A percentile compares a stretch with the other conserved stretches of the same genome.
These are phyloP conservation scores for Maniola hyperantus DNA, from an alignment of 2,888 invertebrate genomes.

Conservation along the genomic window DNA sequence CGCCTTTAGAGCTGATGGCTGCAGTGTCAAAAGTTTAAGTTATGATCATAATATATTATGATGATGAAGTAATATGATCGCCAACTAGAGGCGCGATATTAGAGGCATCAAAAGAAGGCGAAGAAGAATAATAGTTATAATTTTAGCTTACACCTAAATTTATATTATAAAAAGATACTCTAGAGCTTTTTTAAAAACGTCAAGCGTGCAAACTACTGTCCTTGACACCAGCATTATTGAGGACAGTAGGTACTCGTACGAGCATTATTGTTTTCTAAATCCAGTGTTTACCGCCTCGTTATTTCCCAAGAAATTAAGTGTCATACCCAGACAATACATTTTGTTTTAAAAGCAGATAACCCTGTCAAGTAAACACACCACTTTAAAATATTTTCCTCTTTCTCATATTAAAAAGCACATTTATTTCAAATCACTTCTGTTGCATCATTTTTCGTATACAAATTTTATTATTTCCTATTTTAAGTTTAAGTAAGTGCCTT, in stretches of 20 bases:
- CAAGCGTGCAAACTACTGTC: background rate
- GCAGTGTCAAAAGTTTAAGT: no score
- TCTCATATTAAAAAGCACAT: background rate
- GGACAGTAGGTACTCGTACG: background rate
- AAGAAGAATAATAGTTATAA: no score
- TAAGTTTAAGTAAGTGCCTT: no score
- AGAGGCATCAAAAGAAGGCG: no score
- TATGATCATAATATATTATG: no score
- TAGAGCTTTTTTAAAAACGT: background rate
- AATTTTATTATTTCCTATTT: background rate
- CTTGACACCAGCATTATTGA: background rate
- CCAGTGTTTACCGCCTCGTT: slow-evolving; percentile 8
- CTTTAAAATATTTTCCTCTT: slow-evolving; percentile 16
- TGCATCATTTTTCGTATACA: no score
- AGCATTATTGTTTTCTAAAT: slow-evolving; percentile 14
- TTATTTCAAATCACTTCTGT: slow-evolving; percentile 9
- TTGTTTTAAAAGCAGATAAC: slow-evolving; percentile 22
- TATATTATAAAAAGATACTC: no score
- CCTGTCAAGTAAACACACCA: slow-evolving; percentile 20
- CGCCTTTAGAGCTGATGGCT: no score
- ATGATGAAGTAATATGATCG: no score
- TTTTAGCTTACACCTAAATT: no score
- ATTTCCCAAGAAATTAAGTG: slow-evolving; percentile 23
- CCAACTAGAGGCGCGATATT: no score
- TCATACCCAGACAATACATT: slow-evolving; percentile 25